Evolutionary conservation across 2,888 invertebrate genomes (phyloP).

Genomic region (Sicus ferrugineus): DNA sequence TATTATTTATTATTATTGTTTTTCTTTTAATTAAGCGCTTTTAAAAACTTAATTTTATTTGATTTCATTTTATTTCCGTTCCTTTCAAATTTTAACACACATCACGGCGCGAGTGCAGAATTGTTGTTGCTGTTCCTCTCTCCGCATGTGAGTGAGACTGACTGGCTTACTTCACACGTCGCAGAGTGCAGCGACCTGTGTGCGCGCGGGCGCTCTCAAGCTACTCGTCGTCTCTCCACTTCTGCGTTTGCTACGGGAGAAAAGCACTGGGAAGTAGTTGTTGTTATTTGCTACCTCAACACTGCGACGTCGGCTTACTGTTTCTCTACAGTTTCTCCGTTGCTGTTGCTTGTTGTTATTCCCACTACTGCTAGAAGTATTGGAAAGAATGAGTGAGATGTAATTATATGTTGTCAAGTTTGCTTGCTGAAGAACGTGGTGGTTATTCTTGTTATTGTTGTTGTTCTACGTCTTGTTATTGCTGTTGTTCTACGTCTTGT

Average conservation of each 20-base stretch:
- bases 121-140: conserved; percentile 4
- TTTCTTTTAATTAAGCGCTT: background rate
- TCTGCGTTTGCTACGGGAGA: background rate
- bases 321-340: background rate
- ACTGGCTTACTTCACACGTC: background rate
- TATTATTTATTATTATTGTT: background rate
- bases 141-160: background rate
- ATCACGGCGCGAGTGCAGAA: background rate
- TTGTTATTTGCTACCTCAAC: background rate
- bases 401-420: conserved; percentile 9
- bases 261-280: background rate
- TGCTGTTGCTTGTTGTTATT: background rate
- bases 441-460: background rate
- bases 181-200: conserved; percentile 19
- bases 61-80: conserved; percentile 4
- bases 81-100: background rate
- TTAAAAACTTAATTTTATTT: background rate
- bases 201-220: conserved; percentile 1
- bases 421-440: conserved; percentile 9
- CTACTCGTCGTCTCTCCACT: no score
- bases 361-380: background rate
- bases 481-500: background rate
- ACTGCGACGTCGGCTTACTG: no score
- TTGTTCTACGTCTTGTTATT: background rate
- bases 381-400: background rate